A percentile compares a stretch with the other conserved stretches of the same genome.
Evolutionary conservation across 2,797 vertebrate species (phyloP).

Genomic region (Champsocephalus esox): DNA sequence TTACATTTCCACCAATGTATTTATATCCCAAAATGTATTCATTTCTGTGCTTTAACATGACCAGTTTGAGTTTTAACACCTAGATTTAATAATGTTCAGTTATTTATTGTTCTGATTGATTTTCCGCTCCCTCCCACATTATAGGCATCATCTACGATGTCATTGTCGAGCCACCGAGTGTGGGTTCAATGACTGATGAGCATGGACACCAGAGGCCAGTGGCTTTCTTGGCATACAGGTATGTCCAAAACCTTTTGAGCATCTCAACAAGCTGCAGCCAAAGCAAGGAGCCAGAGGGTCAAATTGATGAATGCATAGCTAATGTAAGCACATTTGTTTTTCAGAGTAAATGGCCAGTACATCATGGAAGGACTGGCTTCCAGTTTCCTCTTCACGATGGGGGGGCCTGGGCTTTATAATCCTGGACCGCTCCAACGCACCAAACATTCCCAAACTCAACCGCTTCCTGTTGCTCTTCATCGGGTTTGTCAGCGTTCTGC

Average conservation of each 20-base stretch:
- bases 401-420: slow-evolving; percentile 99
- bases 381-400: slow-evolving; percentile 99
- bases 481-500: slow-evolving; percentile 96
- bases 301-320: background rate
- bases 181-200: slow-evolving; percentile 98
- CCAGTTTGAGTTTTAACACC: background rate
- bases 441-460: slow-evolving; percentile 98
- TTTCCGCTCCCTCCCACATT: background rate
- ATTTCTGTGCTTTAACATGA: background rate
- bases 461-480: slow-evolving; percentile 98
- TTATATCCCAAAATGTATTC: too few relatives aligned
- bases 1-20: too few relatives aligned
- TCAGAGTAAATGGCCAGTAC: slow-evolving; percentile 97
- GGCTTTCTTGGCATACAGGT: slow-evolving; percentile 98
- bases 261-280: too few relatives aligned
- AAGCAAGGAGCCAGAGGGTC: too few relatives aligned
- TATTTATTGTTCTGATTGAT: background rate
- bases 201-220: slow-evolving; percentile 98
- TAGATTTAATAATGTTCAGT: background rate
- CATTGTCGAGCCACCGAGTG: slow-evolving; percentile 98
- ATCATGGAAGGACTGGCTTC: slow-evolving; percentile 99
- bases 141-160: slow-evolving; percentile 98
- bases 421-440: slow-evolving; percentile 97
- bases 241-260: background rate
- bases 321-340: slow-evolving; percentile 9